Evolutionary conservation across 1,140 invertebrate genomes (phyloP).

Genomic region (Zaprionus capensis): DNA sequence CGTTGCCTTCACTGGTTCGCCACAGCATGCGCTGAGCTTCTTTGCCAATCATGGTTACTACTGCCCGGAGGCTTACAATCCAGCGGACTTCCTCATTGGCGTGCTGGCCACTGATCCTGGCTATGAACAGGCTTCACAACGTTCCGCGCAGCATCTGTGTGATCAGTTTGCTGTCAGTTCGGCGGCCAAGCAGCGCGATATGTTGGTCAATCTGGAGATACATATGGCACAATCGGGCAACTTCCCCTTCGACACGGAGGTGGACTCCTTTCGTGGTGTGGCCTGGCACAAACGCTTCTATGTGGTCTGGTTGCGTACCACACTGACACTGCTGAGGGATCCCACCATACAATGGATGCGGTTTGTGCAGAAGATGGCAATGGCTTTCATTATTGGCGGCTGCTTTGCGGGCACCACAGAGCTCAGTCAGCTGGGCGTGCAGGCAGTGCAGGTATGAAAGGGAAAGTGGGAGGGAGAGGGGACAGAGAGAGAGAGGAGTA

Average conservation of each 20-base stretch:
- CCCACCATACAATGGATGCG: slow-evolving; percentile 89
- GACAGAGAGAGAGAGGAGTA: background rate
- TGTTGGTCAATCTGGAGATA: slow-evolving; percentile 88
- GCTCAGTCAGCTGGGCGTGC: slow-evolving; percentile 90
- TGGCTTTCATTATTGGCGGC: slow-evolving; percentile 90
- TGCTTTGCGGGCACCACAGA: slow-evolving; percentile 90
- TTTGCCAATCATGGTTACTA: slow-evolving; percentile 92
- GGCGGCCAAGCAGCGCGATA: slow-evolving; percentile 89
- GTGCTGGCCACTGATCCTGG: slow-evolving; percentile 92
- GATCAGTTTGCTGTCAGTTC: slow-evolving; percentile 91
- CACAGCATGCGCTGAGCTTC: slow-evolving; percentile 90
- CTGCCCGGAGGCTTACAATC: slow-evolving; percentile 94
- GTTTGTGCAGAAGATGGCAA: slow-evolving; percentile 92
- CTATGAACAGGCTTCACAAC: slow-evolving; percentile 88
- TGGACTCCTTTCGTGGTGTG: slow-evolving; percentile 85
- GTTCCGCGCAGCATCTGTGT: slow-evolving; percentile 89
- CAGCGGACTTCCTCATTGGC: slow-evolving; percentile 96
- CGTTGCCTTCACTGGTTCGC: slow-evolving; percentile 93
- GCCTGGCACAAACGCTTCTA: slow-evolving; percentile 88
- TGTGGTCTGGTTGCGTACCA: slow-evolving; percentile 89
- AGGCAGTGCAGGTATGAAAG: slow-evolving; percentile 87
- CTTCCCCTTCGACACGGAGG: slow-evolving; percentile 73
- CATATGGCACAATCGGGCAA: slow-evolving; percentile 86
- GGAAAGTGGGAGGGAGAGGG: background rate
- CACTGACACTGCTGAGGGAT: slow-evolving; percentile 89